phyloP scores from a whole-genome alignment of 2,113 vertebrate genomes.

The Megaceryle maxima region DNA sequence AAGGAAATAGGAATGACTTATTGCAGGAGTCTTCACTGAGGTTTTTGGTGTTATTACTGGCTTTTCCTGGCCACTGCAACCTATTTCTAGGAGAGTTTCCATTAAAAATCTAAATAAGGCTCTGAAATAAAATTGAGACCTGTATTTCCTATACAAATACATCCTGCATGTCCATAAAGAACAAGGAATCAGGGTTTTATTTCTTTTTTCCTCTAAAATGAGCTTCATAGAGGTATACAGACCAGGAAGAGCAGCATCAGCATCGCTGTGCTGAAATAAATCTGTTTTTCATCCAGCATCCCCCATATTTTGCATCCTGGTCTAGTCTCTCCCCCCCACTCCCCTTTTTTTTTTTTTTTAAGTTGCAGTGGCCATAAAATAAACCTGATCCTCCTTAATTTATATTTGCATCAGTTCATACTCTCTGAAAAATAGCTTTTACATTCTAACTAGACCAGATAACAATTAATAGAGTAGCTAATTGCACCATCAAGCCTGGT shows the following conservation, averaged over 20 bases:
- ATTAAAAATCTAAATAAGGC: neutral
- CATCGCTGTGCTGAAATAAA: neutral
- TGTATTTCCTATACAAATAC: neutral
- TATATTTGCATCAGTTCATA: neutral
- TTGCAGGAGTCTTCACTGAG: neutral
- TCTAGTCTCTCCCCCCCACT: neutral
- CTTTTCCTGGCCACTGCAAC: neutral
- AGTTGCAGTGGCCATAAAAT: neutral
- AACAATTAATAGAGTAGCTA: conserved; percentile 36
- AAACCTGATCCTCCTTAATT: neutral
- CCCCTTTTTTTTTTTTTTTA: too few relatives aligned
- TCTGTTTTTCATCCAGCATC: neutral
- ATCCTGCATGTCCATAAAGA: neutral
- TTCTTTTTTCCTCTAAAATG: neutral
- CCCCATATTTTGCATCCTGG: neutral
- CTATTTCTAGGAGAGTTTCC: neutral
- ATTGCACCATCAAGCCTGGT: neutral
- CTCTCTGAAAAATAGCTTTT: neutral
- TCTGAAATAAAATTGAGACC: neutral
- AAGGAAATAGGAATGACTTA: neutral
- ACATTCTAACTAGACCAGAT: neutral
- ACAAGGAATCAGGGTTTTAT: neutral
- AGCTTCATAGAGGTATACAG: neutral
- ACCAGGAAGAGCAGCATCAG: neutral
- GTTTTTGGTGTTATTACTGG: neutral